phyloP scores from a whole-genome alignment of 1,140 invertebrate genomes.

The Psix sp. region DNA sequence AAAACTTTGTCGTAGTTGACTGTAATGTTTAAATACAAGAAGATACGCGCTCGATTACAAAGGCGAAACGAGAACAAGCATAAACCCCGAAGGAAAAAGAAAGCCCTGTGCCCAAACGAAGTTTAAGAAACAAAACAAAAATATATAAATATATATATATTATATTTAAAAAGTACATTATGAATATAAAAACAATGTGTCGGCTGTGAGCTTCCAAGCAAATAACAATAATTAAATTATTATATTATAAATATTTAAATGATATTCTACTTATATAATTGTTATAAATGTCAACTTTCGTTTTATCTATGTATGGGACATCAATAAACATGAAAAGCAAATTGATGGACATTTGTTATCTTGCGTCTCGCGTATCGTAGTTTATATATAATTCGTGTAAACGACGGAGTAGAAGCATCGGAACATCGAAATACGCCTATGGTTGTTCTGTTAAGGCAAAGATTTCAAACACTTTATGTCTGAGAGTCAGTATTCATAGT shows the following conservation, averaged over 20 bases:
- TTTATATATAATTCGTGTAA: slow-evolving; percentile 67
- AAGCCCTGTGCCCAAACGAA: slow-evolving; percentile 69
- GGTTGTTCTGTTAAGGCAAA: slow-evolving; percentile 43
- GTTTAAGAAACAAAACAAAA: slow-evolving; percentile 66
- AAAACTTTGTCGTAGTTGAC: slow-evolving; percentile 13
- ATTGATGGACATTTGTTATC: slow-evolving; percentile 68
- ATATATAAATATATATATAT: slow-evolving; percentile 40
- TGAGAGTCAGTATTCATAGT: slow-evolving; percentile 57
- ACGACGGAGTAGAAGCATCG: slow-evolving; percentile 64
- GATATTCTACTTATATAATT: slow-evolving; percentile 72
- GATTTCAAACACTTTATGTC: slow-evolving; percentile 43
- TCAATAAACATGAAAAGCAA: slow-evolving; percentile 26
- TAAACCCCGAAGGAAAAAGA: slow-evolving; percentile 58
- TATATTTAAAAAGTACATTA: slow-evolving; percentile 65
- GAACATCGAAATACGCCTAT: slow-evolving; percentile 50
- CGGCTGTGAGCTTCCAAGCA: slow-evolving; percentile 78
- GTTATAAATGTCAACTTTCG: slow-evolving; percentile 71
- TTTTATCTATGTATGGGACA: slow-evolving; percentile 65
- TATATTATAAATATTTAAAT: slow-evolving; percentile 75
- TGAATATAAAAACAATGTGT: slow-evolving; percentile 74
- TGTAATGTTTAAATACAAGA: slow-evolving; percentile 15
- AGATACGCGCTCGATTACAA: slow-evolving; percentile 36
- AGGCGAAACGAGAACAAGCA: slow-evolving; percentile 37
- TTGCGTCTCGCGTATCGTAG: slow-evolving; percentile 72
- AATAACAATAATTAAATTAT: slow-evolving; percentile 79